A percentile compares a stretch with the other conserved stretches of the same genome.
These are phyloP conservation scores for Sebastes schlegelii DNA, from an alignment of 2,113 vertebrate species.

Conservation along the genomic window DNA sequence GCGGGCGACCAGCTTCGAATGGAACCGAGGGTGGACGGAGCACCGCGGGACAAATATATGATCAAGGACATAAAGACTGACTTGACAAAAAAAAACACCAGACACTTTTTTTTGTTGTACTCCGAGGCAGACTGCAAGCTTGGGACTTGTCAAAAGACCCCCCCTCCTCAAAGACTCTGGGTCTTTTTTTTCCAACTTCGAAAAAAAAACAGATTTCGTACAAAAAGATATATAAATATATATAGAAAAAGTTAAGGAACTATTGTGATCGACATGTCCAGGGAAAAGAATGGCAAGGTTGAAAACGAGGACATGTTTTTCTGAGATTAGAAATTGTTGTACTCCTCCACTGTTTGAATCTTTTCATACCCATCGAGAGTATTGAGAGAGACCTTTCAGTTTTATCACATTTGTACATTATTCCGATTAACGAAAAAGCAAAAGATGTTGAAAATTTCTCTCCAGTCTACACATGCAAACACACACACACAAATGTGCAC, in stretches of 20 bases:
- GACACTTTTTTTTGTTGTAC: constrained; percentile 78
- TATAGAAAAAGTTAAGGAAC: constrained; percentile 82
- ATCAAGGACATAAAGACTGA: constrained; percentile 66
- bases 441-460: constrained; percentile 59
- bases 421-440: constrained; percentile 70
- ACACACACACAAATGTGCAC: constrained; percentile 73
- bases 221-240: constrained; percentile 85
- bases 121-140: constrained; percentile 74
- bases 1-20: constrained; percentile 40
- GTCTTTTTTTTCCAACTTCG: constrained; percentile 79
- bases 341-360: constrained; percentile 82
- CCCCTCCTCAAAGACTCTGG: constrained; percentile 77
- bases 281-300: constrained; percentile 64
- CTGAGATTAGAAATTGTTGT: constrained; percentile 83
- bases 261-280: constrained; percentile 80
- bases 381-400: constrained; percentile 73
- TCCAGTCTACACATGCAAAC: constrained; percentile 64
- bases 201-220: constrained; percentile 83
- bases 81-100: constrained; percentile 68
- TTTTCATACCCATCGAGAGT: constrained; percentile 78
- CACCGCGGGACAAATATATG: constrained; percentile 42
- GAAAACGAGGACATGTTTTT: constrained; percentile 74
- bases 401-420: constrained; percentile 79
- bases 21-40: constrained; percentile 40
- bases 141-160: constrained; percentile 73